phyloP scores from a whole-genome alignment of 2,113 vertebrate species.

The Paramisgurnus dabryanus region DNA sequence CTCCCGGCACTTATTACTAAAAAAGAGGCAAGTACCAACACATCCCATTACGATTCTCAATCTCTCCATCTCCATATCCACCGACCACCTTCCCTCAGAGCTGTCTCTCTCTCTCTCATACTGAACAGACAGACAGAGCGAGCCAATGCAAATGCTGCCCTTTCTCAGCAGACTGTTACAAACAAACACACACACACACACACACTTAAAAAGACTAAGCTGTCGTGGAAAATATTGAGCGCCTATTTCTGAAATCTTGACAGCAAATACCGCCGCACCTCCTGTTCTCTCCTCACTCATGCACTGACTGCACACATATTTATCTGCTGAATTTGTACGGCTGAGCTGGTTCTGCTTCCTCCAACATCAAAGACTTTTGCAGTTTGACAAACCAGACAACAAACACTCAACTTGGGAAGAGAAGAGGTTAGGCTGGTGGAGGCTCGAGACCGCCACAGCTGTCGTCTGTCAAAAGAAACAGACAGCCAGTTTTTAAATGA shows the following conservation, averaged over 20 bases:
- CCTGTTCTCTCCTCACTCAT: constrained; percentile 29
- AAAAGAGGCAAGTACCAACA: constrained; percentile 42
- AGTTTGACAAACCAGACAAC: constrained; percentile 47
- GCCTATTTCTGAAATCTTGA: constrained; percentile 38
- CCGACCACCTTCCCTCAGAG: neutral
- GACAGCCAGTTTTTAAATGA: neutral
- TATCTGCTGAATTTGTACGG: constrained; percentile 49
- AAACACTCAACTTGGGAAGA: constrained; percentile 9
- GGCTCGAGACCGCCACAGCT: neutral
- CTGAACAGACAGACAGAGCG: constrained; percentile 48
- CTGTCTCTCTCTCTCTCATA: neutral
- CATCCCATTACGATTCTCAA: constrained; percentile 3
- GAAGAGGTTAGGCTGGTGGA: neutral
- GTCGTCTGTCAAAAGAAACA: neutral
- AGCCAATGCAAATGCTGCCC: constrained; percentile 60
- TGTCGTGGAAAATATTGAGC: constrained; percentile 39
- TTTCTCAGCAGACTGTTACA: constrained; percentile 48
- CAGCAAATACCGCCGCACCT: constrained; percentile 22
- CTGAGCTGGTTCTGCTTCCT: constrained; percentile 55
- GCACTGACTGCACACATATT: constrained; percentile 47
- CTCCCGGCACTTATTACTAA: constrained; percentile 51
- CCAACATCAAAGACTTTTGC: constrained; percentile 59
- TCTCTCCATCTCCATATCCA: constrained; percentile 1
- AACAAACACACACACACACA: constrained; percentile 26
- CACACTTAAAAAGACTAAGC: neutral